Evolutionary conservation across 1,140 invertebrate species (phyloP).

Genomic region (Platyscapa corneri): DNA sequence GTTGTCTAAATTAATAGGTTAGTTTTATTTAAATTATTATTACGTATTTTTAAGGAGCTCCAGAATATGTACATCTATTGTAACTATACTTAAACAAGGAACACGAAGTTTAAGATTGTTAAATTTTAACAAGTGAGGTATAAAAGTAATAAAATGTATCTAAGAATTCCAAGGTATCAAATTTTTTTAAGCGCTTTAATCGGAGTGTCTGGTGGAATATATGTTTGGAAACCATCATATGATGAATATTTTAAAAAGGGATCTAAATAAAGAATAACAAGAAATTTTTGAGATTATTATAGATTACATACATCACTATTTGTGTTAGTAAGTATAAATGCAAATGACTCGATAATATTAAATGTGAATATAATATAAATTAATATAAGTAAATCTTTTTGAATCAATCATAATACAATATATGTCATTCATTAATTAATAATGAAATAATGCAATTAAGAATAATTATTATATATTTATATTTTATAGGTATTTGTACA

Average conservation of each 20-base stretch:
- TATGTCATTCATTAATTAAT: too few species aligned
- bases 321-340: not conserved
- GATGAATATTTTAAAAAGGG: not conserved
- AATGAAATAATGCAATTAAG: too few species aligned
- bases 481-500: too few species aligned
- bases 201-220: not conserved
- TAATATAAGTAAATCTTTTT: not conserved
- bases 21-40: too few species aligned
- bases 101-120: not conserved
- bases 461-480: too few species aligned
- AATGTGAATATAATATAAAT: too few species aligned
- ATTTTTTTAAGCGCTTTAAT: not conserved
- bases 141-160: not conserved
- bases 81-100: not conserved
- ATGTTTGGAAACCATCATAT: conserved; percentile 16
- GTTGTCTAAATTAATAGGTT: too few species aligned
- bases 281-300: not conserved
- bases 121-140: not conserved
- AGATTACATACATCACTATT: not conserved
- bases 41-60: too few species aligned
- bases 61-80: too few species aligned
- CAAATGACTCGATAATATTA: not conserved
- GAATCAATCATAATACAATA: not conserved
- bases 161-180: conserved; percentile 19
- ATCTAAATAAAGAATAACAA: not conserved